phyloP scores from a whole-genome alignment of 2,888 invertebrate genomes.

The Microplitis deprimator region DNA sequence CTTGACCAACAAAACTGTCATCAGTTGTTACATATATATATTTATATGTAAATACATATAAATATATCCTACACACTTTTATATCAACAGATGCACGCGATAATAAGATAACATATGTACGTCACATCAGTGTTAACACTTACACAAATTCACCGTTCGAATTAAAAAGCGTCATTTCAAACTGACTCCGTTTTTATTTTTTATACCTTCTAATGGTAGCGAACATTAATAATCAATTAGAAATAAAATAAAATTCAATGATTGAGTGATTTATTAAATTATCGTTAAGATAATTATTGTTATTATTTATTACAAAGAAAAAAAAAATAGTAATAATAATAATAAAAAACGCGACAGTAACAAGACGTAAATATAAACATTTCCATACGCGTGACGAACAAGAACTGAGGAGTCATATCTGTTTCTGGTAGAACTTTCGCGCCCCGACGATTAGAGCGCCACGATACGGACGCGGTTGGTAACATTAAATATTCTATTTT shows the following conservation, averaged over 20 bases:
- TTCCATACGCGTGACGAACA: slow-evolving; percentile 48
- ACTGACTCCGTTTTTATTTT: neutral
- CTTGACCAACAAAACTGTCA: neutral
- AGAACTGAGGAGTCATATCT: slow-evolving; percentile 49
- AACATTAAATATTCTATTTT: slow-evolving; percentile 49
- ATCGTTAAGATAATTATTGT: neutral
- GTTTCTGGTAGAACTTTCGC: slow-evolving; percentile 41
- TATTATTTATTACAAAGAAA: neutral
- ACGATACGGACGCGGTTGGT: slow-evolving; percentile 35
- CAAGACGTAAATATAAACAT: slow-evolving; percentile 1
- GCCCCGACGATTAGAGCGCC: slow-evolving; percentile 46
- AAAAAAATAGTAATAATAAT: slow-evolving; percentile 12
- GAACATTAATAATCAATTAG: neutral
- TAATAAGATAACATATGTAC: neutral
- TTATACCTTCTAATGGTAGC: neutral
- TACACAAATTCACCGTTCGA: neutral
- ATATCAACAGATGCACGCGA: neutral
- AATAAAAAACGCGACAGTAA: slow-evolving; percentile 9
- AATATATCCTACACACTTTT: neutral
- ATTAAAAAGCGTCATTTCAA: neutral
- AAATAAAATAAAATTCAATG: neutral
- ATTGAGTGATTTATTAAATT: neutral
- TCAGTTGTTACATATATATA: neutral
- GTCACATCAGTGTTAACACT: neutral
- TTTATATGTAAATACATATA: neutral